Percentiles rank a stretch among this genome's conserved stretches.
These are phyloP conservation scores for Sebastes schlegelii DNA, from an alignment of 2,113 vertebrate genomes.

Conservation along the genomic window DNA sequence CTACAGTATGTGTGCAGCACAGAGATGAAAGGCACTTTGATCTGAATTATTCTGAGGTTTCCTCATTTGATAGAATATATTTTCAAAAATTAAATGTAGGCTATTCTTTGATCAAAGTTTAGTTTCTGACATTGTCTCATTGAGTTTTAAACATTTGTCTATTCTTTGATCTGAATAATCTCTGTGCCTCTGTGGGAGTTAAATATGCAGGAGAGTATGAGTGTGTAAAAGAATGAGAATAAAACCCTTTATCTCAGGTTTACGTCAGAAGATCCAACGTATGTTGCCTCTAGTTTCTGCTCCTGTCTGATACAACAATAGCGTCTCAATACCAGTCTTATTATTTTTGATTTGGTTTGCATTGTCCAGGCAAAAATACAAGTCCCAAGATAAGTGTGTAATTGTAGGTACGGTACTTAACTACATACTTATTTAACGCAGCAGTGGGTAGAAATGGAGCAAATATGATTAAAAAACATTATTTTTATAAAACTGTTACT, in stretches of 20 bases:
- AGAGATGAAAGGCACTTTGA: slow-evolving; percentile 75
- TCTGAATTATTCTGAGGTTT: slow-evolving; percentile 70
- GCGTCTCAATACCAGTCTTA: background rate
- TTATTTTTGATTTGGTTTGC: background rate
- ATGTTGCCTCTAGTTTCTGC: background rate
- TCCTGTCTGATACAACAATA: slow-evolving; percentile 19
- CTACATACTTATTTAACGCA: background rate
- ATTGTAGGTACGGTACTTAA: background rate
- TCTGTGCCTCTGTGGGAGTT: slow-evolving; percentile 3
- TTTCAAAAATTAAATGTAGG: slow-evolving; percentile 51
- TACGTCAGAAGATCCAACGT: background rate
- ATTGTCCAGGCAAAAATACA: background rate
- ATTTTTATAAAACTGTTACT: no score
- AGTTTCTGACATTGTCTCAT: slow-evolving; percentile 61
- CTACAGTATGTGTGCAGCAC: slow-evolving; percentile 19
- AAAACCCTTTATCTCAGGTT: slow-evolving; percentile 4
- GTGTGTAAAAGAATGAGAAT: slow-evolving; percentile 9
- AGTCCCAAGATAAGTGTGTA: background rate
- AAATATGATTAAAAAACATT: no score
- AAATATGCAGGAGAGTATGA: slow-evolving; percentile 25
- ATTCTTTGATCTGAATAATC: slow-evolving; percentile 55
- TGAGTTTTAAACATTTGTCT: slow-evolving; percentile 57
- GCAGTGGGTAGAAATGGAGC: no score
- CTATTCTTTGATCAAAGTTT: slow-evolving; percentile 65
- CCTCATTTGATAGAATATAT: slow-evolving; percentile 66